phyloP scores from a whole-genome alignment of 2,888 invertebrate genomes.

The Hyalella azteca region DNA sequence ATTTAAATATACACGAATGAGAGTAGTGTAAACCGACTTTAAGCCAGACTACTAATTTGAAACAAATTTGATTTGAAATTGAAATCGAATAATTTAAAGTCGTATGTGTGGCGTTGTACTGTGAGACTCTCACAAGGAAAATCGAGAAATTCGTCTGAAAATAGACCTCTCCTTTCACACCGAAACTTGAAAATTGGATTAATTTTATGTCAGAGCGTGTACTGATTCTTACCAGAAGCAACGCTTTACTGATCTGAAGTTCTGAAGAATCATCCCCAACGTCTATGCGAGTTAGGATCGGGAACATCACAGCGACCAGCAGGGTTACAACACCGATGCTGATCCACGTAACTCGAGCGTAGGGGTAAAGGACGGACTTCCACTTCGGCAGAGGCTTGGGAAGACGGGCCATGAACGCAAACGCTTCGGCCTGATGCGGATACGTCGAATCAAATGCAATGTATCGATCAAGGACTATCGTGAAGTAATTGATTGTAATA shows the following conservation, averaged over 20 bases:
- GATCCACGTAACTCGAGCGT: constrained; percentile 40
- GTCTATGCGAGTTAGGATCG: not conserved
- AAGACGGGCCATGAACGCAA: constrained; percentile 41
- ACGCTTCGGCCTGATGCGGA: constrained; percentile 49
- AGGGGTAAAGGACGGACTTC: constrained; percentile 42
- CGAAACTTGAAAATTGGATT: not conserved
- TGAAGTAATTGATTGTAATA: constrained; percentile 43
- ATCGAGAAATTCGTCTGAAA: too few species aligned
- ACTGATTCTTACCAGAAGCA: not conserved
- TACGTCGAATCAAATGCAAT: constrained; percentile 46
- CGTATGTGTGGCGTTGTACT: too few species aligned
- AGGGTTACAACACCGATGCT: constrained; percentile 30
- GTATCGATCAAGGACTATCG: constrained; percentile 44
- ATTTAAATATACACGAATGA: too few species aligned
- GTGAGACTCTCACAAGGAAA: too few species aligned
- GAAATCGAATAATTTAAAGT: too few species aligned
- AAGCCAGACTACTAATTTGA: too few species aligned
- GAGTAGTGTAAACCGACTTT: too few species aligned
- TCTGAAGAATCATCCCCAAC: not conserved
- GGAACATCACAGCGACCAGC: constrained; percentile 2
- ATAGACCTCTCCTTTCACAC: not conserved
- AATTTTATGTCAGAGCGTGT: not conserved
- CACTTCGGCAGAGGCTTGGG: constrained; percentile 47
- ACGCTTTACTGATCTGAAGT: not conserved
- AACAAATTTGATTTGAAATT: too few species aligned